These are phyloP conservation scores for Apantesis nais DNA, from an alignment of 2,888 invertebrate species.

Conservation along the genomic window DNA sequence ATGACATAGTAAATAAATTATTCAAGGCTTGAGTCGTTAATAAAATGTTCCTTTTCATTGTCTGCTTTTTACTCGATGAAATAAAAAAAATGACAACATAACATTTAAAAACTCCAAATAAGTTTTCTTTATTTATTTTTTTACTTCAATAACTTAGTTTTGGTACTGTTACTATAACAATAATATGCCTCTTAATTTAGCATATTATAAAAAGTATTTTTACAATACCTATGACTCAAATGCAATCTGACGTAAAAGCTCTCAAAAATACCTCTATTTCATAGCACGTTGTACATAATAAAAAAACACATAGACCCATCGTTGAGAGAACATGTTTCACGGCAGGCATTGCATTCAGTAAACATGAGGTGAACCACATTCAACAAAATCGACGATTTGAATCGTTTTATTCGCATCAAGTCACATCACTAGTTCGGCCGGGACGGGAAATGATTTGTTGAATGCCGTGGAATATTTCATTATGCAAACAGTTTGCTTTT, in stretches of 20 bases:
- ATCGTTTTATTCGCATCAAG: constrained; percentile 9
- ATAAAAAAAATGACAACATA: no score
- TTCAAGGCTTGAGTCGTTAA: no score
- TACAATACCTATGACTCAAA: no score
- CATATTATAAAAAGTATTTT: no score
- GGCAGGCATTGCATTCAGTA: constrained; percentile 23
- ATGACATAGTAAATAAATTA: no score
- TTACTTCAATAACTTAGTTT: no score
- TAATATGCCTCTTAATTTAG: no score
- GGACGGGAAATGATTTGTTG: constrained; percentile 57
- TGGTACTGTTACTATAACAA: no score
- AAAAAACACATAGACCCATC: constrained; percentile 31
- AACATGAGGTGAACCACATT: constrained; percentile 12
- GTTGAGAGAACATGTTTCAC: constrained; percentile 28
- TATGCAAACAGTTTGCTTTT: constrained; percentile 51
- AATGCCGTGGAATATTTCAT: constrained; percentile 52
- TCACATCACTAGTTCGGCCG: constrained; percentile 42
- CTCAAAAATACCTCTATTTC: constrained; percentile 15
- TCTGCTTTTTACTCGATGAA: no score
- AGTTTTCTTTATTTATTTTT: no score
- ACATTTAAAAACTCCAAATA: no score
- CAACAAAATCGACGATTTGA: constrained; percentile 6
- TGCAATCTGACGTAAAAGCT: constrained; percentile 13
- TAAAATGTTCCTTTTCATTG: no score
- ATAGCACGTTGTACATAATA: constrained; percentile 18